These are phyloP conservation scores for Antheraea pernyi DNA, from an alignment of 1,140 invertebrate genomes.

Conservation along the genomic window DNA sequence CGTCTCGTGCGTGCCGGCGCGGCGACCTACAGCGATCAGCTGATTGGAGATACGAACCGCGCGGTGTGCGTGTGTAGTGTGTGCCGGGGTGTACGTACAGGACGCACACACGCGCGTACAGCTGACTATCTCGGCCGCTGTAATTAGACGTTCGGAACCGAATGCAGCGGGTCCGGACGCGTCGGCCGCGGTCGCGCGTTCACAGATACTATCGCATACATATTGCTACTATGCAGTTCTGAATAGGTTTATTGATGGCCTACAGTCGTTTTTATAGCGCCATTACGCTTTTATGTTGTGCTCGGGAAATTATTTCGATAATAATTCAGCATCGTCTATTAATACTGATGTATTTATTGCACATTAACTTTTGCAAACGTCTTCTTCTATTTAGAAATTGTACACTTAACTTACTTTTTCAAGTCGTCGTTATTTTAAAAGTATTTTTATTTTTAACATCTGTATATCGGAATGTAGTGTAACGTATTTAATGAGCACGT, in stretches of 20 bases:
- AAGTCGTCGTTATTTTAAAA: background rate
- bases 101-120: constrained; percentile 15
- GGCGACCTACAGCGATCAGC: constrained; percentile 60
- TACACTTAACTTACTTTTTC: background rate
- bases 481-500: too few species aligned
- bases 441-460: background rate
- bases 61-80: constrained; percentile 27
- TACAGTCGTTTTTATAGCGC: constrained; percentile 1
- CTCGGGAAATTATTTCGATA: background rate
- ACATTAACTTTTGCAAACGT: background rate
- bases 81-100: constrained; percentile 24
- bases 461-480: too few species aligned
- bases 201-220: background rate
- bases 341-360: background rate
- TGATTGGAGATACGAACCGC: constrained; percentile 51
- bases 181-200: background rate
- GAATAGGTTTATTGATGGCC: constrained; percentile 1
- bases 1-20: constrained; percentile 22
- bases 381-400: background rate
- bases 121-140: constrained; percentile 11
- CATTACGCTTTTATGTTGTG: background rate
- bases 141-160: background rate
- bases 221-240: constrained; percentile 2
- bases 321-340: background rate
- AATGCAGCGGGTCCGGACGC: background rate